phyloP scores from a whole-genome alignment of 1,140 invertebrate species.

The Cherax quadricarinatus region DNA sequence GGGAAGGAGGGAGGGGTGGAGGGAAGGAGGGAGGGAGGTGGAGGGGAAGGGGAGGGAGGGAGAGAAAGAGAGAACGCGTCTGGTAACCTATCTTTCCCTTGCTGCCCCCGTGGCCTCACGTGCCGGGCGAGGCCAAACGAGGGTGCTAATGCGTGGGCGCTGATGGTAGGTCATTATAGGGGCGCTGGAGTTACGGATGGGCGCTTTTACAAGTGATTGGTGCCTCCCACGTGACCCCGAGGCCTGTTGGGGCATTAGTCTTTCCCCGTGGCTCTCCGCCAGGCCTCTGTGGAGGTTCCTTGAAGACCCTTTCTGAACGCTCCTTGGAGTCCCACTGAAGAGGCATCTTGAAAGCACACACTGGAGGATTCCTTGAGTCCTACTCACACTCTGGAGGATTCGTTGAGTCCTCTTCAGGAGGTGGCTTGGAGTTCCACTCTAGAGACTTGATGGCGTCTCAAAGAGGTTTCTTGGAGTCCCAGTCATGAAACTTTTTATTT shows the following conservation, averaged over 20 bases:
- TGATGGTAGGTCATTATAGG: conserved; percentile 62
- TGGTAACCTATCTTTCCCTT: not conserved
- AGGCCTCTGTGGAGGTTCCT: too few relatives aligned
- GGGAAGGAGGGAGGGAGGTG: not conserved
- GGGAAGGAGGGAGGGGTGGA: not conserved
- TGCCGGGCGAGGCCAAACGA: conserved; percentile 56
- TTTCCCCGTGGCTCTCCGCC: not conserved
- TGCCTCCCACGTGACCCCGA: conserved; percentile 60
- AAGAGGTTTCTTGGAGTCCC: too few relatives aligned
- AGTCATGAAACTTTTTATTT: too few relatives aligned
- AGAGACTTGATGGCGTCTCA: too few relatives aligned
- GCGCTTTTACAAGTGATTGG: conserved; percentile 63
- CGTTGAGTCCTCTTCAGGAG: too few relatives aligned
- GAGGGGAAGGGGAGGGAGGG: not conserved
- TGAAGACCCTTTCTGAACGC: too few relatives aligned
- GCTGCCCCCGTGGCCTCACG: conserved; percentile 16
- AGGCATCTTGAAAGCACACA: too few relatives aligned
- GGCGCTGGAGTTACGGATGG: conserved; percentile 54
- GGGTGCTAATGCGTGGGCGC: conserved; percentile 65
- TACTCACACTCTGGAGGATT: too few relatives aligned
- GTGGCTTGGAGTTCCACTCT: too few relatives aligned
- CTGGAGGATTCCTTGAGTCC: too few relatives aligned
- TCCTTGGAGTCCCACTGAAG: too few relatives aligned
- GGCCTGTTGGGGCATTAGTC: conserved; percentile 42
- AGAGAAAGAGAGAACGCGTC: not conserved